Evolutionary conservation across 2,113 vertebrate genomes (phyloP), one percentile per base, ranked within the genome.

Genomic region (Mus pahari): DNA sequence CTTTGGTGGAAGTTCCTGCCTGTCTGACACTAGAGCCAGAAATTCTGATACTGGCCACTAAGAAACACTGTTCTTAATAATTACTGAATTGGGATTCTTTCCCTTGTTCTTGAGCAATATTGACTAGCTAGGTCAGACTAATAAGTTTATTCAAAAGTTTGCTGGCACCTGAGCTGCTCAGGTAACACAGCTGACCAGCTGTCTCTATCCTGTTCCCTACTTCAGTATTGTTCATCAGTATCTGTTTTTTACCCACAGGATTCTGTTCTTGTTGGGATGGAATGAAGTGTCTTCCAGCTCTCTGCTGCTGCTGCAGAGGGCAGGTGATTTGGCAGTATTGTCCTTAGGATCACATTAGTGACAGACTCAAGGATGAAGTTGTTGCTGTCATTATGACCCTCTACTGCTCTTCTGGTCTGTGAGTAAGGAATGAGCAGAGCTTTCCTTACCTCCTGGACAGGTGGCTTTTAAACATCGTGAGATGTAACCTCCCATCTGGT

Each of bases 341-440:
- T 90, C 87, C 97, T 96, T 97, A 93, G 95, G 91, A 70, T 92
- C 74, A 90, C 86, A 91, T 92, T 75, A 97, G 96, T 97, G 92
- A 96, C 94, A 97, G 91, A 82, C 83, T 81, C 81, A 92, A 92
- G 97, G 98, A 93, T 89, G 91, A 95, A 97, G 97, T 92, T 93
- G 86, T 74, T 96, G 94, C 86, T 36, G 14, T n/a, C 26, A 58
- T 96, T 95, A 31, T 92, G 0, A 50, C 0, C 8, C 73, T 91
- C 70, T 10, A 89, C 68, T 96, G 42, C 96, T 83, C 68, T 92
- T 92, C 58, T 64, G 73, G 26, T 97, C 92, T 16, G 39, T 83
- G 95, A 96, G 91, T 9, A 0, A 86, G 50, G 89, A 92, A 81
- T 33, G 87, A 88, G 60, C 12, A 91, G 89, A 68, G 45, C 94